Evolutionary conservation across 2,113 vertebrate genomes (phyloP).

Genomic region (Ginglymostoma cirratum): DNA sequence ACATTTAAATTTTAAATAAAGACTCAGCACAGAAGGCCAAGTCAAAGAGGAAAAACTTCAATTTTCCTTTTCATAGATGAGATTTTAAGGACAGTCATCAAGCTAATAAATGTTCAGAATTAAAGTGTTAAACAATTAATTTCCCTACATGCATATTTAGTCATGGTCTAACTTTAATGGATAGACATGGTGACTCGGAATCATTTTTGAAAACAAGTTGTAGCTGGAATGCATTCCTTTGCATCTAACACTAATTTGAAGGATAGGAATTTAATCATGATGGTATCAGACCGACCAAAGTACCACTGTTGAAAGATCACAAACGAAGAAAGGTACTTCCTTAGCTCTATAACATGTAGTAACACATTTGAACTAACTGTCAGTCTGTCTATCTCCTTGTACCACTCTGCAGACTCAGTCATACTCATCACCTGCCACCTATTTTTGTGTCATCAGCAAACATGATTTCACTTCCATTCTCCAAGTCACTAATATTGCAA

Average conservation of each 20-base stretch:
- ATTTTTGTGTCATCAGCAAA: no score
- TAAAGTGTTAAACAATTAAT: not conserved
- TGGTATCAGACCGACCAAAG: not conserved
- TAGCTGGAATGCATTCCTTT: not conserved
- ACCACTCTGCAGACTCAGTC: no score
- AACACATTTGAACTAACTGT: not conserved
- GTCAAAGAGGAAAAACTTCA: not conserved
- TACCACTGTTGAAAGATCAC: not conserved
- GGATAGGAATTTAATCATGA: not conserved
- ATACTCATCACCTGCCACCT: no score
- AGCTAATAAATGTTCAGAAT: not conserved
- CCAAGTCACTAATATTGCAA: no score
- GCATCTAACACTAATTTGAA: not conserved
- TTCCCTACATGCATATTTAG: not conserved
- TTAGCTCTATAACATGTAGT: not conserved
- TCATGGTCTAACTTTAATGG: not conserved
- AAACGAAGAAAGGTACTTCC: not conserved
- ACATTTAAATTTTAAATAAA: not conserved
- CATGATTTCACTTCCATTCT: no score
- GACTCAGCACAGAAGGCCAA: not conserved
- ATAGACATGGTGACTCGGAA: not conserved
- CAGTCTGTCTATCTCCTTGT: no score
- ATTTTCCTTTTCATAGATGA: not conserved
- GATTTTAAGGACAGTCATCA: not conserved
- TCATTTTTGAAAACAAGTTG: not conserved